Evolutionary conservation across 2,113 vertebrate species (phyloP).

Genomic region (Mesembrinibis cayennensis): DNA sequence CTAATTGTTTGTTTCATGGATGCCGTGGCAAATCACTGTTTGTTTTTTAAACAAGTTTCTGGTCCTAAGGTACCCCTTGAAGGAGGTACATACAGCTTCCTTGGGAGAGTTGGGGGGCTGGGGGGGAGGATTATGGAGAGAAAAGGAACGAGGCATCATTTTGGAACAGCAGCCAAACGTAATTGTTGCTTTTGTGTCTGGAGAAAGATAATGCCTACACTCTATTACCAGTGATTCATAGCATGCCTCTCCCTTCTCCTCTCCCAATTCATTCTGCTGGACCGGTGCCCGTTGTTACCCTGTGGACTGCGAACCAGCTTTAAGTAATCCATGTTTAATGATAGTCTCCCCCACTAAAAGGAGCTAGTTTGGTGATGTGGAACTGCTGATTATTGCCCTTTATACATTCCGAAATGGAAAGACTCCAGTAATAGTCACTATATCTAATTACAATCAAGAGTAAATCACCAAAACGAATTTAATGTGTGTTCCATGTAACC

Average conservation of each 20-base stretch:
- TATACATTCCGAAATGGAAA: not conserved
- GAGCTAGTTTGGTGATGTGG: not conserved
- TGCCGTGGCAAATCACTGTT: not conserved
- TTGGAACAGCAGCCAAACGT: slow-evolving; percentile 17
- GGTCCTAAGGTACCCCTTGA: not conserved
- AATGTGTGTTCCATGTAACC: not conserved
- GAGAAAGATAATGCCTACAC: slow-evolving; percentile 26
- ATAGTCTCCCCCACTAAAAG: not conserved
- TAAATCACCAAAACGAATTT: not conserved
- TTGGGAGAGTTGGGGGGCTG: not conserved
- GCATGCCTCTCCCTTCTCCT: slow-evolving; percentile 17
- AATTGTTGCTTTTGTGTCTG: slow-evolving; percentile 47
- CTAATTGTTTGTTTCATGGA: not conserved
- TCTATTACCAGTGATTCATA: slow-evolving; percentile 23
- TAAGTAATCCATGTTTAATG: not conserved
- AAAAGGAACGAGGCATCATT: not conserved
- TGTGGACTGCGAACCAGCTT: not conserved
- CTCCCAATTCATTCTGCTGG: not conserved
- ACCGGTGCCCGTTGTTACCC: not conserved
- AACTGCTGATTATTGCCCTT: not conserved
- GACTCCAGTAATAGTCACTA: not conserved
- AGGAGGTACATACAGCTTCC: not conserved
- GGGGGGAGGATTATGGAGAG: not conserved
- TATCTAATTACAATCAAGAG: not conserved
- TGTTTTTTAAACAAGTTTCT: not conserved